Evolutionary conservation across 2,797 vertebrate genomes (phyloP).

Genomic region (Aplochiton taeniatus): DNA sequence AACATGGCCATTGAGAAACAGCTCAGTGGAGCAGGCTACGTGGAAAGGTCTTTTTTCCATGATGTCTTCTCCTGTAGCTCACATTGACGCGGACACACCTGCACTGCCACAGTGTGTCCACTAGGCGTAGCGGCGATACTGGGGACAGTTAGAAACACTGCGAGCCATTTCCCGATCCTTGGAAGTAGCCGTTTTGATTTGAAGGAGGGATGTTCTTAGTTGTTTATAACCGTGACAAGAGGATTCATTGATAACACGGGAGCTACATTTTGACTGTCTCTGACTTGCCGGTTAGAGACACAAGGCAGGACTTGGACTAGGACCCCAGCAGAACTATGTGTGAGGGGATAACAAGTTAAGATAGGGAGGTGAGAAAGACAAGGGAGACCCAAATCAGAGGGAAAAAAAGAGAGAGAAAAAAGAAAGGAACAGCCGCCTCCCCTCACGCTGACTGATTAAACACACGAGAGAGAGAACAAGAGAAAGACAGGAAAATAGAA

Average conservation of each 20-base stretch:
- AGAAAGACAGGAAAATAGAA: background rate
- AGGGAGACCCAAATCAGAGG: background rate
- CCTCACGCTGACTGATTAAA: slow-evolving; percentile 25
- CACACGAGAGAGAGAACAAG: slow-evolving; percentile 13
- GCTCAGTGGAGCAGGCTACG: slow-evolving; percentile 45
- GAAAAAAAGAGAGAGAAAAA: background rate
- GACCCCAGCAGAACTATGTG: background rate
- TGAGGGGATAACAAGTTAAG: background rate
- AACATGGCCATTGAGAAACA: slow-evolving; percentile 44
- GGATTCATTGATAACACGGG: too few species aligned
- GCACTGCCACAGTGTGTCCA: slow-evolving; percentile 10
- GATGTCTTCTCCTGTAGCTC: slow-evolving; percentile 18
- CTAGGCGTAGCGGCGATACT: background rate
- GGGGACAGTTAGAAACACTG: too few species aligned
- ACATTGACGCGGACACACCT: slow-evolving; percentile 52
- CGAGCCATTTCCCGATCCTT: too few species aligned
- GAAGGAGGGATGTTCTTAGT: too few species aligned
- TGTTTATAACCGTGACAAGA: too few species aligned
- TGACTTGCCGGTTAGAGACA: too few species aligned
- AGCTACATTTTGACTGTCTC: too few species aligned
- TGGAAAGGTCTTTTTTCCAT: slow-evolving; percentile 19
- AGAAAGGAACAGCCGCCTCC: slow-evolving; percentile 16
- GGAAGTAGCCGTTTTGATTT: too few species aligned
- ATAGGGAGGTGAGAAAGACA: background rate
- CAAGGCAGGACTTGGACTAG: background rate